Percentiles rank a stretch among this genome's conserved stretches.
Evolutionary conservation across 2,888 invertebrate species (phyloP).

Genomic region (Azorinus chamasolen): DNA sequence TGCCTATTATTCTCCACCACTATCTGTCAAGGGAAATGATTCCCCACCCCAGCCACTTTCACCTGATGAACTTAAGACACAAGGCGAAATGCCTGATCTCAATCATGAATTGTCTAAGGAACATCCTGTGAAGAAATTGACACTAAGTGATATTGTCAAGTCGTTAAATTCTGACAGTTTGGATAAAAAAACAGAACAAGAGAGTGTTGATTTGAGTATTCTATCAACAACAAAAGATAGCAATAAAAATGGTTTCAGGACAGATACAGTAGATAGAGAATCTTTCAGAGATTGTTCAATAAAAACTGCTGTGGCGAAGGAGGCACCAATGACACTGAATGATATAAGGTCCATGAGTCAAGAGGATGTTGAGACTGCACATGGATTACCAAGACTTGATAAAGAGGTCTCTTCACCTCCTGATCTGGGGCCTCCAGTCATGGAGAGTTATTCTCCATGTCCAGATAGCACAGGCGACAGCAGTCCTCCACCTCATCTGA

Average conservation of each 20-base stretch:
- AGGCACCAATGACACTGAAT: conserved; percentile 58
- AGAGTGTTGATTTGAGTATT: too few relatives aligned
- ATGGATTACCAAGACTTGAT: not conserved
- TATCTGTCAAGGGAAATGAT: conserved; percentile 72
- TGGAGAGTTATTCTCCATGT: conserved; percentile 16
- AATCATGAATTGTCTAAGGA: conserved; percentile 15
- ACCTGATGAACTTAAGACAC: conserved; percentile 70
- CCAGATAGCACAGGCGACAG: conserved; percentile 15
- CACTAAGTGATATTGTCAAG: conserved; percentile 51
- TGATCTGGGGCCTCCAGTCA: conserved; percentile 67
- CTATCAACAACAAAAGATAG: too few relatives aligned
- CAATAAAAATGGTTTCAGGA: too few relatives aligned
- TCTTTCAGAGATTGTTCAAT: not conserved
- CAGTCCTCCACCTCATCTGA: conserved; percentile 41
- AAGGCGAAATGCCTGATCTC: conserved; percentile 24
- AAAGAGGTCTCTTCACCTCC: conserved; percentile 56
- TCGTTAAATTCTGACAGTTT: too few relatives aligned
- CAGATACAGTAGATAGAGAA: too few relatives aligned
- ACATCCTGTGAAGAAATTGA: conserved; percentile 35
- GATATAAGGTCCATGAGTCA: conserved; percentile 65
- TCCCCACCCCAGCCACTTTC: conserved; percentile 81
- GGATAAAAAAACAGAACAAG: too few relatives aligned
- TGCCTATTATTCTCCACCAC: conserved; percentile 79
- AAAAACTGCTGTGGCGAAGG: conserved; percentile 69
- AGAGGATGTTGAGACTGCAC: conserved; percentile 37